A percentile compares a stretch with the other conserved stretches of the same genome.
Evolutionary conservation across 1,140 invertebrate genomes (phyloP).

Genomic region (Ylistrum balloti): DNA sequence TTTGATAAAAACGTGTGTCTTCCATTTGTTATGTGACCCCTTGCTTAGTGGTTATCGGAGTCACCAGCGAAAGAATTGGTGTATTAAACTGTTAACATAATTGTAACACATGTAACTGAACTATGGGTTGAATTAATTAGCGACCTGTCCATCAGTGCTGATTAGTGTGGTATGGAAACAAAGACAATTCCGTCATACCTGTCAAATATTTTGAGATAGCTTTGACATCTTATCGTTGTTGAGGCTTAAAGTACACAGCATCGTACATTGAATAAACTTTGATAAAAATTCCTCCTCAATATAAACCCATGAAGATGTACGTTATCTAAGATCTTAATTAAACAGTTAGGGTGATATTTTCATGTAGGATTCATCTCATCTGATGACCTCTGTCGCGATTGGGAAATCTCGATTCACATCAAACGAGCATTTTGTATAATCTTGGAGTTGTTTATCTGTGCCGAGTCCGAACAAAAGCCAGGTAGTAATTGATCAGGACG

Average conservation of each 20-base stretch:
- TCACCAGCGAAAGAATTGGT: neutral
- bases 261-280: neutral
- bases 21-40: too few relatives aligned
- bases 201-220: neutral
- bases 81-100: constrained; percentile 2
- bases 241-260: neutral
- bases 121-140: neutral
- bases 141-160: constrained; percentile 17
- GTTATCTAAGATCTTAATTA: constrained; percentile 20
- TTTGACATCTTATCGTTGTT: neutral
- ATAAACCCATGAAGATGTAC: neutral
- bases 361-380: neutral
- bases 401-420: constrained; percentile 20
- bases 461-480: neutral
- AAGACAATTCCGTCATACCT: neutral
- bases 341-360: constrained; percentile 34
- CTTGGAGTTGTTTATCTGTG: neutral
- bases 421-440: constrained; percentile 24
- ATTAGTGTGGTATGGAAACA: neutral
- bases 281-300: neutral
- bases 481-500: neutral
- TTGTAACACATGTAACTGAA: neutral
- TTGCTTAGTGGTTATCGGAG: neutral
- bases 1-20: too few relatives aligned
- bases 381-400: constrained; percentile 29